Conservation (phyloP, 2,113 vertebrate species). For the Gorilla gorilla region DNA sequence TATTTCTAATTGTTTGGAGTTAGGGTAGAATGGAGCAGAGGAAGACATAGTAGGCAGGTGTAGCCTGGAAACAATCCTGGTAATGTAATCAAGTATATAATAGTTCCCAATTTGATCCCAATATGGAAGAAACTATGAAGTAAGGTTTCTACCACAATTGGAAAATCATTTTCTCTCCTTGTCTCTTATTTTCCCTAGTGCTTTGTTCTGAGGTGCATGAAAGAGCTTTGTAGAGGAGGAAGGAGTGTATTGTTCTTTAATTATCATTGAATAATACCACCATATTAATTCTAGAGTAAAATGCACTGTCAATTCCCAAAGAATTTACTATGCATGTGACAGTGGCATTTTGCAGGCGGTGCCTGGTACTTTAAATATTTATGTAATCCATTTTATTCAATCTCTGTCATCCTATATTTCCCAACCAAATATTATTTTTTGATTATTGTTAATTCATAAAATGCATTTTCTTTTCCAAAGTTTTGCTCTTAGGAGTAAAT, state of each 20-base stretch:
- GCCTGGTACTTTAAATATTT: neutral
- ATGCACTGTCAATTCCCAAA: neutral
- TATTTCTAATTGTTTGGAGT: neutral
- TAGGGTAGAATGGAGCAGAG: neutral
- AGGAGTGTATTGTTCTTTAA: neutral
- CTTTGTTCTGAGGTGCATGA: neutral
- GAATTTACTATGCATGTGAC: neutral
- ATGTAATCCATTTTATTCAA: neutral
- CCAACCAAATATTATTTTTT: neutral
- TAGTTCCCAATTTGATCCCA: neutral
- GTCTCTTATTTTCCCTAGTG: neutral
- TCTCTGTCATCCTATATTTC: neutral
- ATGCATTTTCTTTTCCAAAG: neutral
- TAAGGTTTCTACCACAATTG: neutral
- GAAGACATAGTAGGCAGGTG: neutral
- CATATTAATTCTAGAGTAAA: neutral
- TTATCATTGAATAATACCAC: neutral
- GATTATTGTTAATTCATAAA: neutral
- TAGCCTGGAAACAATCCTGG: neutral
- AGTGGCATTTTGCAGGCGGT: neutral
- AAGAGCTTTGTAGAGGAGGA: neutral
- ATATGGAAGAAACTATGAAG: neutral
- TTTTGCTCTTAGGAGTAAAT: neutral
- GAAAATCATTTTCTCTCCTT: neutral
- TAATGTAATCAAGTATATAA: neutral